phyloP scores from a whole-genome alignment of 2,888 invertebrate genomes.

The Amiota communis region DNA sequence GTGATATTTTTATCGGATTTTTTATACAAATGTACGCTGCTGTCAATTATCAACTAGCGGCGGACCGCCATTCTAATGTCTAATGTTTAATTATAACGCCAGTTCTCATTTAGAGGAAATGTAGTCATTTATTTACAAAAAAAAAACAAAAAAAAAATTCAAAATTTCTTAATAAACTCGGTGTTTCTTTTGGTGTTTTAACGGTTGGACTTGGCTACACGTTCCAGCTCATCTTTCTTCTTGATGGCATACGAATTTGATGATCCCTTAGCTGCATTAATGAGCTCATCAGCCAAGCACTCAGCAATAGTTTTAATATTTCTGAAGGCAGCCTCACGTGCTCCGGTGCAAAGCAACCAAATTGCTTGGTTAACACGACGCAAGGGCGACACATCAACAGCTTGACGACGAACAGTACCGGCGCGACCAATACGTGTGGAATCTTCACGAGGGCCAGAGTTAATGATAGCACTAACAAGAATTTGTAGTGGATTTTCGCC shows the following conservation, averaged over 20 bases:
- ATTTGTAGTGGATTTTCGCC: slow-evolving; percentile 89
- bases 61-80: neutral
- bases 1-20: slow-evolving; percentile 18
- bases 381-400: slow-evolving; percentile 98
- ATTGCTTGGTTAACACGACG: slow-evolving; percentile 99
- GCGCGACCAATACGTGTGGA: slow-evolving; percentile 99
- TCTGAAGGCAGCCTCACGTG: slow-evolving; percentile 98
- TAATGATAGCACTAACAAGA: slow-evolving; percentile 97
- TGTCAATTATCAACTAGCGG: neutral
- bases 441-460: slow-evolving; percentile 99
- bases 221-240: slow-evolving; percentile 99
- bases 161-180: neutral
- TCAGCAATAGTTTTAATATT: slow-evolving; percentile 99
- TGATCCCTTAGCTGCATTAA: slow-evolving; percentile 99
- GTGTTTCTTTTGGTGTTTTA: slow-evolving; percentile 77
- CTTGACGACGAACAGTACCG: slow-evolving; percentile 99
- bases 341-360: slow-evolving; percentile 99
- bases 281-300: slow-evolving; percentile 99
- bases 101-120: slow-evolving; percentile 13
- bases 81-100: slow-evolving; percentile 4
- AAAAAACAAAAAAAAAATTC: neutral
- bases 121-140: slow-evolving; percentile 8
- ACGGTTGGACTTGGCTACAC: slow-evolving; percentile 99
- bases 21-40: too few relatives aligned
- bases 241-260: slow-evolving; percentile 99